phyloP scores from a whole-genome alignment of 2,888 invertebrate species.

The Cabera pusaria region DNA sequence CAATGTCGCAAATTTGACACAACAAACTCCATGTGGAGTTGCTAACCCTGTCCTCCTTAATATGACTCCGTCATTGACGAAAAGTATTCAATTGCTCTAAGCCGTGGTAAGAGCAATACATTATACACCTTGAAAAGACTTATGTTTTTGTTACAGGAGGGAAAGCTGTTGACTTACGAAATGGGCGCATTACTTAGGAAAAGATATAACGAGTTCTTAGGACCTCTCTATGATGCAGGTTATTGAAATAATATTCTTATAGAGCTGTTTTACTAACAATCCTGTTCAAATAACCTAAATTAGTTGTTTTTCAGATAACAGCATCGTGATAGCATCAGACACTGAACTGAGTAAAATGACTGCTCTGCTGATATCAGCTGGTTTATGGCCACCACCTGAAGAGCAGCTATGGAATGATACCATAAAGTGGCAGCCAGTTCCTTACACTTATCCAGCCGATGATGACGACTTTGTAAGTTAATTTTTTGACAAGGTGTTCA shows the following conservation, averaged over 20 bases:
- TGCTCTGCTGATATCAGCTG: constrained; percentile 87
- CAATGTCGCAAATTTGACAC: too few relatives aligned
- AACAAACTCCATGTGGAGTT: too few relatives aligned
- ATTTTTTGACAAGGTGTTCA: too few relatives aligned
- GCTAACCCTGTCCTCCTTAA: too few relatives aligned
- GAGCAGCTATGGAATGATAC: constrained; percentile 78
- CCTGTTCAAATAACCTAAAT: too few relatives aligned
- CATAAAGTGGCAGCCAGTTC: constrained; percentile 85
- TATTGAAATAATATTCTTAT: too few relatives aligned
- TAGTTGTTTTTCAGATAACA: constrained; percentile 45
- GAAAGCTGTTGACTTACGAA: constrained; percentile 80
- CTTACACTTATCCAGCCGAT: constrained; percentile 71
- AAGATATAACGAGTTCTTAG: constrained; percentile 77
- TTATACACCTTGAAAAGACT: not conserved
- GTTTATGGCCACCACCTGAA: constrained; percentile 85
- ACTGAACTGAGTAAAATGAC: constrained; percentile 90
- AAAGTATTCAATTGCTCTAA: constrained; percentile 1
- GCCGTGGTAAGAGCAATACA: not conserved
- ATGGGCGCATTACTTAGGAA: constrained; percentile 82
- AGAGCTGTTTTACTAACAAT: too few relatives aligned
- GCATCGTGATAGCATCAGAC: constrained; percentile 85
- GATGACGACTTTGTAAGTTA: constrained; percentile 67
- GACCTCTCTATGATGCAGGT: constrained; percentile 70
- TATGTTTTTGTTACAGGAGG: constrained; percentile 65
- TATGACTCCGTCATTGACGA: too few relatives aligned